phyloP scores from a whole-genome alignment of 2,113 vertebrate genomes.

The Bujurquina vittata region DNA sequence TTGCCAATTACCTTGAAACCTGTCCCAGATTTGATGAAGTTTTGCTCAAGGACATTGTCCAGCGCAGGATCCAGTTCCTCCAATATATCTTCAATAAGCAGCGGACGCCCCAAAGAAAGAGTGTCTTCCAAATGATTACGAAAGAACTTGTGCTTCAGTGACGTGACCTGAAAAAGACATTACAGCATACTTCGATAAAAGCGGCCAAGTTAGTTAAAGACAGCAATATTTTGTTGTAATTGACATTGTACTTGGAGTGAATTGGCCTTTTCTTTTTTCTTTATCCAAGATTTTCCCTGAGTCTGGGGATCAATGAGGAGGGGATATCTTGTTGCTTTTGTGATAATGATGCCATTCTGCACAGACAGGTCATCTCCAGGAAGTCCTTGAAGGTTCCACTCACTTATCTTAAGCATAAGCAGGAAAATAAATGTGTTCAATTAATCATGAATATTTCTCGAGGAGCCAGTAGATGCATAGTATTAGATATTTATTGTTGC shows the following conservation, averaged over 20 bases:
- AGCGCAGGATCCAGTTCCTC: slow-evolving; percentile 90
- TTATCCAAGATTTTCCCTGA: slow-evolving; percentile 93
- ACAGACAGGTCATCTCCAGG: slow-evolving; percentile 90
- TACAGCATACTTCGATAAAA: neutral
- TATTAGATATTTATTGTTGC: neutral
- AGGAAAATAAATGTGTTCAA: neutral
- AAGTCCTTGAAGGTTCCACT: slow-evolving; percentile 91
- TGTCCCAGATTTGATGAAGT: slow-evolving; percentile 88
- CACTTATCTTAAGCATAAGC: slow-evolving; percentile 72
- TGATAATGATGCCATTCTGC: slow-evolving; percentile 91
- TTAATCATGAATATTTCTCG: neutral
- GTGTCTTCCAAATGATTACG: slow-evolving; percentile 89
- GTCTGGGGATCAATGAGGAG: slow-evolving; percentile 90
- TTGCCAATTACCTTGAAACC: slow-evolving; percentile 85
- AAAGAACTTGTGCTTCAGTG: slow-evolving; percentile 91
- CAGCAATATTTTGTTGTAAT: neutral
- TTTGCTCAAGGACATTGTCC: slow-evolving; percentile 89
- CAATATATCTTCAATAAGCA: slow-evolving; percentile 88
- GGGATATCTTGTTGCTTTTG: slow-evolving; percentile 89
- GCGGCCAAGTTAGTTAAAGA: neutral
- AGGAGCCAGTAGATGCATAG: neutral
- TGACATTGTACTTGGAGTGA: slow-evolving; percentile 83
- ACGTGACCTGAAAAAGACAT: slow-evolving; percentile 81
- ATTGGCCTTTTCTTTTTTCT: slow-evolving; percentile 86
- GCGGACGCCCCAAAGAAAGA: slow-evolving; percentile 86